Evolutionary conservation across 1,140 invertebrate genomes (phyloP).

Genomic region (Penaeus indicus): DNA sequence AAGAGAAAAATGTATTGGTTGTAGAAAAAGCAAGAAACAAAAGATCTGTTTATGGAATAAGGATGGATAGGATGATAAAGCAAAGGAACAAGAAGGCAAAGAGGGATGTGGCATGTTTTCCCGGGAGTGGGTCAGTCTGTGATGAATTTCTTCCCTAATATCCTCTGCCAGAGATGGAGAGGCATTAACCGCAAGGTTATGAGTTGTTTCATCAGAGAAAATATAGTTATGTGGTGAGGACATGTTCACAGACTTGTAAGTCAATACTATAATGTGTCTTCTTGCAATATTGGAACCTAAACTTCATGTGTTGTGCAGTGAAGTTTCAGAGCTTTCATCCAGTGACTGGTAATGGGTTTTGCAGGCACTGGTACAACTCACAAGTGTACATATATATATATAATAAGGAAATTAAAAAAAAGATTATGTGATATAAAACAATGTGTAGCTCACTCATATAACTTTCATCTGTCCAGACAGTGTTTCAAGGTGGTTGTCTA

Average conservation of each 20-base stretch:
- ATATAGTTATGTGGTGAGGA: background rate
- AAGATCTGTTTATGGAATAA: too few species aligned
- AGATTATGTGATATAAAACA: constrained; percentile 58
- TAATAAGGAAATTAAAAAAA: constrained; percentile 52
- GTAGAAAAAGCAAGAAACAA: too few species aligned
- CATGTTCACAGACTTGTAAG: background rate
- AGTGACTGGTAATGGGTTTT: constrained; percentile 52
- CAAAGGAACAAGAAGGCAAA: constrained; percentile 13
- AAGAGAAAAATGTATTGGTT: too few species aligned
- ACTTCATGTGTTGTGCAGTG: constrained; percentile 42
- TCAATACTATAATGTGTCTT: constrained; percentile 11
- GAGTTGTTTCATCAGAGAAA: constrained; percentile 35
- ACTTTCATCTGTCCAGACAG: constrained; percentile 52
- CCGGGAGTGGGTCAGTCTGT: constrained; percentile 38
- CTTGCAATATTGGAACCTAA: constrained; percentile 33
- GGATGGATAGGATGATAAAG: too few species aligned
- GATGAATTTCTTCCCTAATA: constrained; percentile 53
- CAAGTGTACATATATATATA: constrained; percentile 58
- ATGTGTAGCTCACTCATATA: constrained; percentile 57
- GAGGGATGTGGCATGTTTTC: constrained; percentile 19
- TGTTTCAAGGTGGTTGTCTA: constrained; percentile 59
- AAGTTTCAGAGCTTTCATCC: constrained; percentile 53
- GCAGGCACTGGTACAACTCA: constrained; percentile 54
- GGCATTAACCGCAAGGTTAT: constrained; percentile 17
- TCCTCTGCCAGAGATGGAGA: constrained; percentile 6